phyloP scores from a whole-genome alignment of 1,140 invertebrate genomes.

The Cylas formicarius region DNA sequence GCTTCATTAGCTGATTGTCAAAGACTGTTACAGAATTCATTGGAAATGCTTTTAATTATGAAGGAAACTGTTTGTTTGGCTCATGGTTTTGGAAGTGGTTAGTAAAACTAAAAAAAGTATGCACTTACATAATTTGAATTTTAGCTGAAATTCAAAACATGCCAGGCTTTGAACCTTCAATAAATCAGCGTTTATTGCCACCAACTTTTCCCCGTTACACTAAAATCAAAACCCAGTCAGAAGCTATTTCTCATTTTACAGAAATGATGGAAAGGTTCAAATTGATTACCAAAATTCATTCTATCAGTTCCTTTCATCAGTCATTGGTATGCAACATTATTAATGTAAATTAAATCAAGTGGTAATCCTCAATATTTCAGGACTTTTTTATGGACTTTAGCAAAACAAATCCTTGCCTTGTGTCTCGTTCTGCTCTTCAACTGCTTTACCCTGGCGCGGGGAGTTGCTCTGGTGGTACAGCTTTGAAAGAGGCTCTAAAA shows the following conservation, averaged over 20 bases:
- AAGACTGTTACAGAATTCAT: slow-evolving; percentile 60
- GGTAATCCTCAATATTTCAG: slow-evolving; percentile 46
- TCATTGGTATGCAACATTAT: slow-evolving; percentile 58
- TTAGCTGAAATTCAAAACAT: slow-evolving; percentile 33
- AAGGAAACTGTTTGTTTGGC: slow-evolving; percentile 69
- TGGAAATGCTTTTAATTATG: slow-evolving; percentile 73
- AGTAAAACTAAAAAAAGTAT: slow-evolving; percentile 6
- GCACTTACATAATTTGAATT: slow-evolving; percentile 6
- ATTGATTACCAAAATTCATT: slow-evolving; percentile 74
- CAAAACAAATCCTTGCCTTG: slow-evolving; percentile 79
- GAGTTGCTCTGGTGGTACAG: no score
- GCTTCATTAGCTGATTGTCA: slow-evolving; percentile 54
- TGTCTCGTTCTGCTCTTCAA: slow-evolving; percentile 88
- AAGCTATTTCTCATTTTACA: slow-evolving; percentile 79
- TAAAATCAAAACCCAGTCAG: slow-evolving; percentile 76
- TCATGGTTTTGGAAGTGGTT: slow-evolving; percentile 51
- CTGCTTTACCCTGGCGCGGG: slow-evolving; percentile 53
- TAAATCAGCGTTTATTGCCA: slow-evolving; percentile 89
- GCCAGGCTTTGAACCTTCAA: slow-evolving; percentile 90
- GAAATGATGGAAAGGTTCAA: slow-evolving; percentile 73
- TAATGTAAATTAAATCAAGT: background rate
- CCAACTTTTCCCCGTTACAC: slow-evolving; percentile 98
- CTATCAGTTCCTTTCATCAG: slow-evolving; percentile 69
- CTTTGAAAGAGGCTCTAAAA: slow-evolving; percentile 73
- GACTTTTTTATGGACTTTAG: slow-evolving; percentile 94